phyloP scores from a whole-genome alignment of 2,113 vertebrate species.

The Elaphurus davidianus region DNA sequence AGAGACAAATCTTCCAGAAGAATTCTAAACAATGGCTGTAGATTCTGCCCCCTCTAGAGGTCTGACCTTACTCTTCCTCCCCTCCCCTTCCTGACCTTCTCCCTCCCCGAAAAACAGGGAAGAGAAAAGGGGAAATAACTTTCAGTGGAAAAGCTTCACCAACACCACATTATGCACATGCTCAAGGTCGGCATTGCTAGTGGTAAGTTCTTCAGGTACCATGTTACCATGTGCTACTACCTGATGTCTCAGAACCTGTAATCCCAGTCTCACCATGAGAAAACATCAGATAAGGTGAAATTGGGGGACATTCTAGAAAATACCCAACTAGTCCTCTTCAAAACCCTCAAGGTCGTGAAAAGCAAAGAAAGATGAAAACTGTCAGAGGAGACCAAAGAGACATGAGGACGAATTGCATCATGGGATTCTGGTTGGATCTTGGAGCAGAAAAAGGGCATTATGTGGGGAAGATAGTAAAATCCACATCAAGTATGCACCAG shows the following conservation, averaged over 20 bases:
- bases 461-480: background rate
- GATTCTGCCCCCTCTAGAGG: background rate
- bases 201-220: background rate
- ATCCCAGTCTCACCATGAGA: background rate
- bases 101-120: background rate
- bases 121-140: background rate
- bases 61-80: background rate
- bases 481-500: background rate
- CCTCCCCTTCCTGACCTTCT: background rate
- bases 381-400: background rate
- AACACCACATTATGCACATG: background rate
- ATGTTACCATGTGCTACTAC: background rate
- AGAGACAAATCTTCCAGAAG: background rate
- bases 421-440: background rate
- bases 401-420: background rate
- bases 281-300: background rate
- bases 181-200: background rate
- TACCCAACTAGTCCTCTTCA: background rate
- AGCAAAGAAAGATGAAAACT: background rate
- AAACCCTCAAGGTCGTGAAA: background rate
- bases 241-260: background rate
- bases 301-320: background rate
- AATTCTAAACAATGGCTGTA: background rate
- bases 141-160: background rate
- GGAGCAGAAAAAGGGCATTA: background rate